Conservation (phyloP, 2,797 vertebrate genomes). For the Coreius guichenoti region DNA sequence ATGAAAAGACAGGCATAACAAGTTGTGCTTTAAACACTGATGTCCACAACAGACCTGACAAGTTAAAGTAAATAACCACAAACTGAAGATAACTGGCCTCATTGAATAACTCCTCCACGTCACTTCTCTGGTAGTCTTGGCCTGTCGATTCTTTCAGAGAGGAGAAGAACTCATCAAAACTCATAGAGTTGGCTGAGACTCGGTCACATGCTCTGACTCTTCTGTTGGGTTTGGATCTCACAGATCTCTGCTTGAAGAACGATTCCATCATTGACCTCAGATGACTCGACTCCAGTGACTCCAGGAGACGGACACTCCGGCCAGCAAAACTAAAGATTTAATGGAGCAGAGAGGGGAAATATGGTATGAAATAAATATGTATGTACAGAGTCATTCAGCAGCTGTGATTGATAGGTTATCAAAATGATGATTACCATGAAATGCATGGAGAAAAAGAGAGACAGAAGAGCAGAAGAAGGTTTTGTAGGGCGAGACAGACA, state of each 20-base stretch:
- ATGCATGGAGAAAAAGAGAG: not conserved
- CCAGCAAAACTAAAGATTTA: constrained; percentile 59
- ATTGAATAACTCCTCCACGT: constrained; percentile 69
- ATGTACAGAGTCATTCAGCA: not conserved
- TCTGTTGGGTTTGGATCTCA: constrained; percentile 20
- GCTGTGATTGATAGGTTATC: not conserved
- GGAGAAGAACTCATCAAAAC: constrained; percentile 68
- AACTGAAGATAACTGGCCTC: constrained; percentile 65
- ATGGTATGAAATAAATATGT: not conserved
- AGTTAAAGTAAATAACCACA: not conserved
- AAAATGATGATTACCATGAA: not conserved
- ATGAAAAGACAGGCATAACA: not conserved
- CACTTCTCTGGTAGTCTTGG: constrained; percentile 55
- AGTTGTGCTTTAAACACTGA: not conserved
- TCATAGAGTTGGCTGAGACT: constrained; percentile 53
- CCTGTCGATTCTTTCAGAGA: constrained; percentile 63
- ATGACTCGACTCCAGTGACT: constrained; percentile 66
- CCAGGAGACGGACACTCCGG: constrained; percentile 62
- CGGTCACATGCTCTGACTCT: not conserved
- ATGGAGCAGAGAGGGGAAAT: not conserved
- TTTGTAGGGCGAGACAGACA: not conserved
- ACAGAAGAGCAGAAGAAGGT: not conserved
- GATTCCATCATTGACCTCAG: constrained; percentile 65
- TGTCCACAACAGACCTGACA: not conserved
- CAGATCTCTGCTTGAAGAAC: constrained; percentile 54